Evolutionary conservation across 2,888 invertebrate species (phyloP).

Genomic region (Cactoblastis cactorum): DNA sequence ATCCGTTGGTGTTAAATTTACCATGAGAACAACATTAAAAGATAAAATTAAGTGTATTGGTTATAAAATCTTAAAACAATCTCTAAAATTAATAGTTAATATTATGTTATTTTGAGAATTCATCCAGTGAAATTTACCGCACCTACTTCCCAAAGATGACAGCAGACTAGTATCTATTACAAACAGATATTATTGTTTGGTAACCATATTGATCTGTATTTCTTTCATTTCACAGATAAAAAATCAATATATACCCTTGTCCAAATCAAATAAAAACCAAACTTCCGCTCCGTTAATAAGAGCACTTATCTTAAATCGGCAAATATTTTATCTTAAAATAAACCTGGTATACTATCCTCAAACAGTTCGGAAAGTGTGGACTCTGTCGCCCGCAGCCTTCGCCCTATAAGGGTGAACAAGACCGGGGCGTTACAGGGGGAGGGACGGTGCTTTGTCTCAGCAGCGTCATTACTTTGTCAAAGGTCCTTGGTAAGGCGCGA

Average conservation of each 20-base stretch:
- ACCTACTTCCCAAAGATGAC: too few species aligned
- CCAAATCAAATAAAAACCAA: neutral
- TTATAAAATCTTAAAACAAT: too few species aligned
- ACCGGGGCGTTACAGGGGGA: constrained; percentile 28
- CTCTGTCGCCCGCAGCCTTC: constrained; percentile 31
- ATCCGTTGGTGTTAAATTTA: too few species aligned
- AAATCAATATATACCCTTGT: neutral
- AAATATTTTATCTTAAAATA: constrained; percentile 21
- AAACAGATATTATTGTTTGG: neutral
- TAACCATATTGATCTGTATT: neutral
- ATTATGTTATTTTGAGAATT: too few species aligned
- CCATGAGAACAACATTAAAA: too few species aligned
- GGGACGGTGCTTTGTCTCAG: constrained; percentile 53
- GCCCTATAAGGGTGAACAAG: constrained; percentile 22
- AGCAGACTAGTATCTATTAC: too few species aligned
- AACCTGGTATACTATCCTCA: constrained; percentile 32
- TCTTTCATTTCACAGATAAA: neutral
- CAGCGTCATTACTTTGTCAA: constrained; percentile 74
- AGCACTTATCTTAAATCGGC: neutral
- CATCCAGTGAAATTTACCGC: too few species aligned
- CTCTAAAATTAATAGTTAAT: too few species aligned
- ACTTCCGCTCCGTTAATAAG: neutral
- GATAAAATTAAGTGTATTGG: too few species aligned
- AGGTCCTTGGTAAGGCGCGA: constrained; percentile 54
- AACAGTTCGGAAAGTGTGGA: constrained; percentile 38